Evolutionary conservation across 1,140 invertebrate genomes (phyloP).

Genomic region (Brachionus angularis): DNA sequence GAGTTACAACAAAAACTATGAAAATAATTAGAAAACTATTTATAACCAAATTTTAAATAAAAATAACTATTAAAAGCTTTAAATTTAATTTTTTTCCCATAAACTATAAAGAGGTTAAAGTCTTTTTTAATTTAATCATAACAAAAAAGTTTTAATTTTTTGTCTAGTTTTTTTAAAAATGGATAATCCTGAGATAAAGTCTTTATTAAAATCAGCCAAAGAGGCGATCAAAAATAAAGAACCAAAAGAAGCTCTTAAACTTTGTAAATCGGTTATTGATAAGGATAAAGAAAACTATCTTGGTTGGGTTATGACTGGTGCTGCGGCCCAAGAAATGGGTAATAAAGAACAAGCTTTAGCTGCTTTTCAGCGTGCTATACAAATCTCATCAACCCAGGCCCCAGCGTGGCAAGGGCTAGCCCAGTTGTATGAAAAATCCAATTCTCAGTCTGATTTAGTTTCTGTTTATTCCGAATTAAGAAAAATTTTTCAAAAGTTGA

Average conservation of each 20-base stretch:
- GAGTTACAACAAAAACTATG: too few species aligned
- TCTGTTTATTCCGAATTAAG: conserved; percentile 31
- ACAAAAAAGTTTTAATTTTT: background rate
- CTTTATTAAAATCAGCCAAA: conserved; percentile 36
- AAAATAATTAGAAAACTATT: too few species aligned
- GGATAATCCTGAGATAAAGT: conserved; percentile 38
- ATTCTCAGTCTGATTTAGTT: conserved; percentile 21
- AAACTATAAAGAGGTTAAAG: background rate
- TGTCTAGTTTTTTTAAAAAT: background rate
- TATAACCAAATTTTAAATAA: too few species aligned
- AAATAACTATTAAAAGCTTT: too few species aligned
- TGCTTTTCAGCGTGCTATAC: conserved; percentile 39
- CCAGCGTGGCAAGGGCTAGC: conserved; percentile 42
- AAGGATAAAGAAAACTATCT: conserved; percentile 41
- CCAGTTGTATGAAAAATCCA: conserved; percentile 33
- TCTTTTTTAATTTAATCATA: background rate
- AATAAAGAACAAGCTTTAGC: conserved; percentile 41
- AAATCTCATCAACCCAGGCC: conserved; percentile 7
- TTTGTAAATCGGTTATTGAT: conserved; percentile 27
- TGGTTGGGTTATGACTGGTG: conserved; percentile 37
- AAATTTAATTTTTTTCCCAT: too few species aligned
- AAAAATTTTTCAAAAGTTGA: conserved; percentile 13
- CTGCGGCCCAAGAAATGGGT: conserved; percentile 14
- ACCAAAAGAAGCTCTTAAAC: conserved; percentile 26
- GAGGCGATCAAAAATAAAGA: conserved; percentile 42